Base-by-base conservation (phyloP, 2,797 vertebrate genomes). In the Kryptopterus vitreolus region DNA sequence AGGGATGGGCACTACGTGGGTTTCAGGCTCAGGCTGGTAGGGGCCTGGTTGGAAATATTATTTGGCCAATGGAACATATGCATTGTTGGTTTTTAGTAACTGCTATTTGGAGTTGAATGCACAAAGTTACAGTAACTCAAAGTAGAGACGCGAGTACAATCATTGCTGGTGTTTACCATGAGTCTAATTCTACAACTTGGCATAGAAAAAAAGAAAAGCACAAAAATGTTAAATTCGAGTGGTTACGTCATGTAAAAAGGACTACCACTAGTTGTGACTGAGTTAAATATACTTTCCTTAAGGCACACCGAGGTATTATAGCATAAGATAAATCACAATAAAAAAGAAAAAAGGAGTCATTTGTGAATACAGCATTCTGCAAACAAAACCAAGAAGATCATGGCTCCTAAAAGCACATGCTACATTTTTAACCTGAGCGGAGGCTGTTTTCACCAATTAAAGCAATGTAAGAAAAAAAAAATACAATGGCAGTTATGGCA, bases 41-140 rank as follows among this genome's bases (percentile, higher is more conserved):
- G 90, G 94, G 94, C 92, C 94, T 94, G 95, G 95, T 97, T 96
- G 94, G 95, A 96, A 95, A 95, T 93, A 95, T 92, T 91, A 89
- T 94, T 94, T 89, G 94, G 94, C 96, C 95, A 94, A 96, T 96
- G 95, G 95, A 96, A 95, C 92, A 93, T 83, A 57, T 75, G 72
- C 78, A 78, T 50, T 78, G 61, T 52, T n/a, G 31, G 74, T 71
- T 70, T 81, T 81, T 53, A 69, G 66, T 59, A 75, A 77, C 10
- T 24, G 61, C 38, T 82, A 52, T 29, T 61, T 46, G 18, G 12
- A 68, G 1, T 79, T 73, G 76, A 62, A 81, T 24, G 38, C 53
- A 82, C 18, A 71, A 77, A 29, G 59, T 57, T n/a, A n/a, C n/a
- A n/a, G n/a, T 33, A 62, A 65, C 16, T 46, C 71, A 22, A n/a